A percentile compares a stretch with the other conserved stretches of the same genome.
Conservation (phyloP, 2,797 vertebrate species). For the Pygocentrus nattereri region DNA sequence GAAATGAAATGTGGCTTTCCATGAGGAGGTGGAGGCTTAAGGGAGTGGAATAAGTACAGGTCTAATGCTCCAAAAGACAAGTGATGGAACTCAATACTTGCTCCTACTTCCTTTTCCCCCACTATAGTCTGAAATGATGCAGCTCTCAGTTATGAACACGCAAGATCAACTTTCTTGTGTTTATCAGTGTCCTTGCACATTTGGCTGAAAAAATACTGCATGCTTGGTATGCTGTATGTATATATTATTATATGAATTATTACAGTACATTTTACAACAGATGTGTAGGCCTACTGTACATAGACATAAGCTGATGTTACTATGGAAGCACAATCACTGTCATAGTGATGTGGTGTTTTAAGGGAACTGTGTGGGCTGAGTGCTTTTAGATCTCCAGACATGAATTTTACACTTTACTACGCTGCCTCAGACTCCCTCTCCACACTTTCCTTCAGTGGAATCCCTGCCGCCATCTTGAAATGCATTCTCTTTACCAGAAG, state of each 20-base stretch:
- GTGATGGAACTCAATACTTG: slow-evolving; percentile 2
- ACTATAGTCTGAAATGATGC: not conserved
- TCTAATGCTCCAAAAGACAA: not conserved
- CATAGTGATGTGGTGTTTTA: not conserved
- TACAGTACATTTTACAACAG: not conserved
- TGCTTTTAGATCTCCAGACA: not conserved
- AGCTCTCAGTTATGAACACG: not conserved
- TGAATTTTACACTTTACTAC: not conserved
- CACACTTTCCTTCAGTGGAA: not conserved
- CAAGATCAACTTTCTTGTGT: not conserved
- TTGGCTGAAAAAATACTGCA: not conserved
- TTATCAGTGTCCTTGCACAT: not conserved
- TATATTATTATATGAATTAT: not conserved
- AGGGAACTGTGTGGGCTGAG: not conserved
- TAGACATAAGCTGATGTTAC: not conserved
- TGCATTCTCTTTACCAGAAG: not conserved
- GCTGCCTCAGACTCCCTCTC: not conserved
- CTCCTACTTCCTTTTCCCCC: not conserved
- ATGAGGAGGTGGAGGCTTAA: slow-evolving; percentile 20
- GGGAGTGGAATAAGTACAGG: slow-evolving; percentile 4
- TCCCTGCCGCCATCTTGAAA: not conserved
- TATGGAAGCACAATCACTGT: not conserved
- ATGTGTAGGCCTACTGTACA: not conserved
- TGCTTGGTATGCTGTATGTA: not conserved
- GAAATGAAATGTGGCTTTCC: slow-evolving; percentile 6